These are phyloP conservation scores for Vanessa cardui DNA, from an alignment of 2,888 invertebrate genomes.

Conservation along the genomic window DNA sequence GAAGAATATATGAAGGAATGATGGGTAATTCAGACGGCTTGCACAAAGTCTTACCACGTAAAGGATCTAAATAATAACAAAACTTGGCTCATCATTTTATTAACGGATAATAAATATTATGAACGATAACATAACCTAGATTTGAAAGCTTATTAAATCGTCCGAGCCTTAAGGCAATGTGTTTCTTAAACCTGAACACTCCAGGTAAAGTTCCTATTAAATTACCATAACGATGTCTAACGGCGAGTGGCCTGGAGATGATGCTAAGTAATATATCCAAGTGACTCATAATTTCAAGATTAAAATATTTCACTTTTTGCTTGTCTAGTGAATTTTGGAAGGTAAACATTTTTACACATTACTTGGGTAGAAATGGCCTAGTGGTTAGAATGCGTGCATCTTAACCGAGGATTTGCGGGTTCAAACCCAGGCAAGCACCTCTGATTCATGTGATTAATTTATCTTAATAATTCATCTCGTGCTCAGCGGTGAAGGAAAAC, in stretches of 20 bases:
- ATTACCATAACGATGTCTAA: constrained; percentile 71
- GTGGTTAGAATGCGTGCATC: too few relatives aligned
- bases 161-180: constrained; percentile 43
- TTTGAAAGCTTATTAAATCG: constrained; percentile 21
- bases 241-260: constrained; percentile 55
- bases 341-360: not conserved
- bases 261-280: constrained; percentile 54
- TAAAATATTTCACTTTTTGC: constrained; percentile 34
- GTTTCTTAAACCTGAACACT: constrained; percentile 51
- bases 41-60: too few relatives aligned
- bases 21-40: too few relatives aligned
- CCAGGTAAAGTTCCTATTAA: constrained; percentile 71
- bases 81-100: too few relatives aligned
- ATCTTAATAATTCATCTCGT: too few relatives aligned
- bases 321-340: not conserved
- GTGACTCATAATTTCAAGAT: constrained; percentile 33
- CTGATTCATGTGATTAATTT: too few relatives aligned
- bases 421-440: too few relatives aligned
- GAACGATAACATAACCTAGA: not conserved
- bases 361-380: too few relatives aligned
- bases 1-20: too few relatives aligned
- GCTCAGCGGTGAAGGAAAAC: too few relatives aligned
- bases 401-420: too few relatives aligned
- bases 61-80: too few relatives aligned
- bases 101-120: not conserved